Conservation (phyloP, 1,140 invertebrate genomes). For the Drosophila grimshawi region DNA sequence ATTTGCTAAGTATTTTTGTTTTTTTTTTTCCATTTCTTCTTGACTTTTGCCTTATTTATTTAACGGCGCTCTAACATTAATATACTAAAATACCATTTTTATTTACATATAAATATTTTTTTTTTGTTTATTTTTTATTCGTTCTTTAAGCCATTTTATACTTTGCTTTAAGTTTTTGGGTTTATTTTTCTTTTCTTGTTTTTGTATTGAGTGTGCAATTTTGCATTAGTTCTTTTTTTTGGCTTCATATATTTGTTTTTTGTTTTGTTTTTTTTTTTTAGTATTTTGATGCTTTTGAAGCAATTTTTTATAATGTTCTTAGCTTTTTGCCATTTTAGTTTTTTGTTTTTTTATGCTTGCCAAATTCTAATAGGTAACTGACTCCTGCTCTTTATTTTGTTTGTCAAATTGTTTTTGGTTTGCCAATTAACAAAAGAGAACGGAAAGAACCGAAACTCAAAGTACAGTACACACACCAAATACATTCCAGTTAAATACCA, state of each 20-base stretch:
- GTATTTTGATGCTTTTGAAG: conserved; percentile 78
- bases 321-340: conserved; percentile 35
- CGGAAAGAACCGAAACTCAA: conserved; percentile 42
- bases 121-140: conserved; percentile 33
- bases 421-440: conserved; percentile 77
- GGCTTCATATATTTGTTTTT: conserved; percentile 3
- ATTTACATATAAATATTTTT: conserved; percentile 66
- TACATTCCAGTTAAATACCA: conserved; percentile 43
- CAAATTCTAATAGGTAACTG: conserved; percentile 84
- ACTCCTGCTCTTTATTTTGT: conserved; percentile 77
- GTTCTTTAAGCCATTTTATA: conserved; percentile 53
- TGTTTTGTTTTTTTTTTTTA: conserved; percentile 27
- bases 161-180: conserved; percentile 36
- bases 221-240: conserved; percentile 35
- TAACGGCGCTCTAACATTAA: conserved; percentile 73
- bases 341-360: conserved; percentile 59
- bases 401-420: conserved; percentile 74
- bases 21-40: conserved; percentile 23
- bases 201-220: conserved; percentile 56
- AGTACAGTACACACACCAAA: conserved; percentile 55
- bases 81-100: conserved; percentile 74
- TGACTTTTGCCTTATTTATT: conserved; percentile 52
- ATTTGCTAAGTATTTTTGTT: conserved; percentile 73
- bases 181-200: conserved; percentile 29
- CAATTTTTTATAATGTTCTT: conserved; percentile 54